phyloP scores from a whole-genome alignment of 1,140 invertebrate species.

The Cherax quadricarinatus region DNA sequence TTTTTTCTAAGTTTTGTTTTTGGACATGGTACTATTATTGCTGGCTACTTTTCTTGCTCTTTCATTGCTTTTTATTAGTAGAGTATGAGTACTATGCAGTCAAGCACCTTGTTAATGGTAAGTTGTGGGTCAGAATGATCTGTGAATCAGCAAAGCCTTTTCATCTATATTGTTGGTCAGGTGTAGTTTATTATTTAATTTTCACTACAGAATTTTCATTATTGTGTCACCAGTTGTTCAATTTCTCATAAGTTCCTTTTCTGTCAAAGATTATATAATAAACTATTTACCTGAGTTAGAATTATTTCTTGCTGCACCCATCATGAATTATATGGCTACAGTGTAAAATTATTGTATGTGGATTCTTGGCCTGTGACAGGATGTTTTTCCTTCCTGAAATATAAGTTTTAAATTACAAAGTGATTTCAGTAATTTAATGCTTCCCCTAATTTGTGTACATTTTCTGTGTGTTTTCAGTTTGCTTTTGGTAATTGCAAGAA shows the following conservation, averaged over 20 bases:
- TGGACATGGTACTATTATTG: neutral
- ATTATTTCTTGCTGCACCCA: neutral
- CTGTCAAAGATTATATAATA: neutral
- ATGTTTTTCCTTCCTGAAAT: neutral
- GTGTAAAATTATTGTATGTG: neutral
- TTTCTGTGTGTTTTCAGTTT: neutral
- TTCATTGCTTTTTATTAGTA: neutral
- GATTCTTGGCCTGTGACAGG: neutral
- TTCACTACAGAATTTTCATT: neutral
- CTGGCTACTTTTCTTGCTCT: neutral
- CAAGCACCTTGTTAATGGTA: neutral
- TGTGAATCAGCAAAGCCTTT: neutral
- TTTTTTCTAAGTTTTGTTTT: neutral
- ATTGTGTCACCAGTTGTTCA: neutral
- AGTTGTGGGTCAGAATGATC: neutral
- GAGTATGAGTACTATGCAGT: neutral
- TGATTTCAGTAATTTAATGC: neutral
- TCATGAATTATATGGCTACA: neutral
- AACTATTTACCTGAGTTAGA: neutral
- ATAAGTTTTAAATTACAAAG: neutral
- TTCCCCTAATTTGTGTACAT: neutral
- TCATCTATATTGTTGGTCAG: neutral
- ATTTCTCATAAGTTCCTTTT: neutral
- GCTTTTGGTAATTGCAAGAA: neutral
- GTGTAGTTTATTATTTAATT: conserved; percentile 2